Conservation (phyloP, 2,888 invertebrate species). For the Beris morrisii region DNA sequence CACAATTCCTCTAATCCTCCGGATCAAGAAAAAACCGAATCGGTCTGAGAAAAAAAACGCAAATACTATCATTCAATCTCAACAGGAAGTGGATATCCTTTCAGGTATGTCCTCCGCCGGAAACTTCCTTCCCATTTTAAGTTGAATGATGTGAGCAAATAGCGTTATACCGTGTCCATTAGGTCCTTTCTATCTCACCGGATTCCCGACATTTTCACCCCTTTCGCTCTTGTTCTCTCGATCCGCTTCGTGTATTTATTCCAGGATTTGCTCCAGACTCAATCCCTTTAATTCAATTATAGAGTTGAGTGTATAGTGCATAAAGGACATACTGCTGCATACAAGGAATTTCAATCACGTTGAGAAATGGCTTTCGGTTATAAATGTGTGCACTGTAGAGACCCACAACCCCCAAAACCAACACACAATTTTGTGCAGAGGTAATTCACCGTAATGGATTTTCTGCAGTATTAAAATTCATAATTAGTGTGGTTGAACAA, state of each 20-base stretch:
- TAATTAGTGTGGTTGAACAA: constrained; percentile 26
- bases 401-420: constrained; percentile 9
- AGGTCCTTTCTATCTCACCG: constrained; percentile 3
- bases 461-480: constrained; percentile 33
- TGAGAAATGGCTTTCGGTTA: constrained; percentile 31
- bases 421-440: constrained; percentile 31
- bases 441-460: constrained; percentile 33
- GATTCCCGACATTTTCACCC: not conserved
- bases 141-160: constrained; percentile 23
- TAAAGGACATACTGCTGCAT: constrained; percentile 17
- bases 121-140: not conserved
- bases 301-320: constrained; percentile 7
- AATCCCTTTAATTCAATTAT: constrained; percentile 32
- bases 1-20: too few relatives aligned
- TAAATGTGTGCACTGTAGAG: constrained; percentile 7
- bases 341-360: constrained; percentile 30
- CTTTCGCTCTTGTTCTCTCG: too few relatives aligned
- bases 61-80: too few relatives aligned
- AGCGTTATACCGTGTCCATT: constrained; percentile 15
- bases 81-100: too few relatives aligned
- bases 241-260: too few relatives aligned
- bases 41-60: too few relatives aligned
- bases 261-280: constrained; percentile 1
- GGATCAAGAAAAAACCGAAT: too few relatives aligned
- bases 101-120: too few relatives aligned